phyloP scores from a whole-genome alignment of 2,113 vertebrate species.

The Crotalus viridis region DNA sequence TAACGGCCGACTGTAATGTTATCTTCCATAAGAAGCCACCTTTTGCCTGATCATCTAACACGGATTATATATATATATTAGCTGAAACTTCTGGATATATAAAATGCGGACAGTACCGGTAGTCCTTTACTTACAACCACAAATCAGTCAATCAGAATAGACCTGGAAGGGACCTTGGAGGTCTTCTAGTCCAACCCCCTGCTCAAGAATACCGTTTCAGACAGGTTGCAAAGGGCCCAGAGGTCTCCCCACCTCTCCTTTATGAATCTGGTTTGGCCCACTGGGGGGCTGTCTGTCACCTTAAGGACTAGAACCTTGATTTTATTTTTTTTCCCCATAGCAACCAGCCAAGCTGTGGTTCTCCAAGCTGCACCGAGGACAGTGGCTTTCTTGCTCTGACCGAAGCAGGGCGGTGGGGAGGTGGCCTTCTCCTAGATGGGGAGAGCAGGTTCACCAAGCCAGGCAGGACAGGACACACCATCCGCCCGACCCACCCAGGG shows the following conservation, averaged over 20 bases:
- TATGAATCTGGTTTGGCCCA: neutral
- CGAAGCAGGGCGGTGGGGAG: neutral
- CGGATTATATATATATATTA: neutral
- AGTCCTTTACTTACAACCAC: too few relatives aligned
- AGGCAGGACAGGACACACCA: neutral
- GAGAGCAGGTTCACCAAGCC: neutral
- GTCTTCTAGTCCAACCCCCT: too few relatives aligned
- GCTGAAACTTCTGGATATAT: too few relatives aligned
- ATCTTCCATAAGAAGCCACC: neutral
- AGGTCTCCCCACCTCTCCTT: neutral
- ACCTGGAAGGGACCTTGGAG: too few relatives aligned
- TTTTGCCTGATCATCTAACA: too few relatives aligned
- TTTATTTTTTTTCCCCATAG: neutral
- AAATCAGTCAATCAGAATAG: too few relatives aligned
- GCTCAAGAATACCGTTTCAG: too few relatives aligned
- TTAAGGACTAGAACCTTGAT: neutral
- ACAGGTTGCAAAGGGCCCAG: neutral
- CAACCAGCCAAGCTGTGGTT: neutral
- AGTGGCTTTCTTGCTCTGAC: neutral
- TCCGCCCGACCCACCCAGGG: neutral
- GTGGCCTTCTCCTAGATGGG: neutral
- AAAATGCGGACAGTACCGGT: too few relatives aligned
- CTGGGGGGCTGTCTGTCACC: neutral
- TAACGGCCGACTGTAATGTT: neutral
- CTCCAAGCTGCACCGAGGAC: neutral